A percentile compares a stretch with the other conserved stretches of the same genome.
Evolutionary conservation across 2,888 invertebrate species (phyloP).

Genomic region (Watsonalla binaria): DNA sequence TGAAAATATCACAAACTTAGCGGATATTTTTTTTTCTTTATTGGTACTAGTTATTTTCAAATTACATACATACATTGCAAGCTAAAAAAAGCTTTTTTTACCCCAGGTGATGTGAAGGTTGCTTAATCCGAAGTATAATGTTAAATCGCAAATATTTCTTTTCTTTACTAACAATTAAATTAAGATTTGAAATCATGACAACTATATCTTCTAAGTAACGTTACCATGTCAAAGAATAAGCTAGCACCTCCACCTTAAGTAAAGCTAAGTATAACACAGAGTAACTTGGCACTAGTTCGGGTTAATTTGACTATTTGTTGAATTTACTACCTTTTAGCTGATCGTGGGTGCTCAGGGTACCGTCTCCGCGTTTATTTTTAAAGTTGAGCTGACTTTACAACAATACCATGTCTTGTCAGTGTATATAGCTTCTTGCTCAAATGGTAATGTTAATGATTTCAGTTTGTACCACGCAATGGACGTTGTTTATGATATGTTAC

Average conservation of each 20-base stretch:
- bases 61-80: too few species aligned
- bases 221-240: too few species aligned
- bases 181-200: too few species aligned
- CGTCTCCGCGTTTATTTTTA: slow-evolving; percentile 4
- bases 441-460: neutral
- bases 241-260: slow-evolving; percentile 9
- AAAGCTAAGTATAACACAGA: slow-evolving; percentile 16
- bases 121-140: too few species aligned
- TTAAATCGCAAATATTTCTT: too few species aligned
- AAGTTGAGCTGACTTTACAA: slow-evolving; percentile 1
- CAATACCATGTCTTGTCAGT: neutral
- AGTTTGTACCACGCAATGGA: neutral
- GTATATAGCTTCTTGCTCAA: neutral
- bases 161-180: too few species aligned
- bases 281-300: slow-evolving; percentile 22
- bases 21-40: too few species aligned
- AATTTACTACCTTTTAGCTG: slow-evolving; percentile 24
- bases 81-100: too few species aligned
- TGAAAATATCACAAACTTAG: too few species aligned
- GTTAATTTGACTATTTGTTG: slow-evolving; percentile 23
- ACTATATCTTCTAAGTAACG: too few species aligned
- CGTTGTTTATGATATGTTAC: neutral
- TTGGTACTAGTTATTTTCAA: too few species aligned
- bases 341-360: slow-evolving; percentile 9
- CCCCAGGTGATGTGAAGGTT: too few species aligned